phyloP scores from a whole-genome alignment of 1,140 invertebrate genomes.

The Lasaia peninsularis region DNA sequence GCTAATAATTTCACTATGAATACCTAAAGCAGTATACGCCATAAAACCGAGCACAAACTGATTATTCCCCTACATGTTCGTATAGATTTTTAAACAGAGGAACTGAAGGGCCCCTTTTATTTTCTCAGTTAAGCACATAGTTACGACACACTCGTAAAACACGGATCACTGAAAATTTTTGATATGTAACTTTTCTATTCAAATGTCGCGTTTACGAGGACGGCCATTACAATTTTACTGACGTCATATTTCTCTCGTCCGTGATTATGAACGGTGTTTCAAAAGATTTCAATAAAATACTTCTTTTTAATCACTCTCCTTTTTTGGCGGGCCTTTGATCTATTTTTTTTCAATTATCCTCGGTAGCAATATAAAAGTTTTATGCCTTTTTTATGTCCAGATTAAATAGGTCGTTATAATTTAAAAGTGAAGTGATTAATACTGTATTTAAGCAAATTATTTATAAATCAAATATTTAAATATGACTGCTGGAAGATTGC shows the following conservation, averaged over 20 bases:
- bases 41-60: slow-evolving; percentile 42
- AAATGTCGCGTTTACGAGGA: slow-evolving; percentile 70
- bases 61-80: slow-evolving; percentile 59
- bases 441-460: too few relatives aligned
- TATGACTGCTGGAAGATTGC: too few relatives aligned
- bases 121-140: slow-evolving; percentile 70
- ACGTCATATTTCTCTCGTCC: slow-evolving; percentile 63
- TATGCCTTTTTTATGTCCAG: slow-evolving; percentile 6
- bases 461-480: too few relatives aligned
- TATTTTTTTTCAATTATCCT: slow-evolving; percentile 5
- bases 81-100: slow-evolving; percentile 68
- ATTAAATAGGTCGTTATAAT: slow-evolving; percentile 7
- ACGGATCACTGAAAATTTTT: slow-evolving; percentile 77
- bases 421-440: background rate
- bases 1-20: slow-evolving; percentile 32
- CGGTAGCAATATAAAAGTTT: background rate
- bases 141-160: slow-evolving; percentile 75
- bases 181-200: slow-evolving; percentile 77
- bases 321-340: slow-evolving; percentile 43
- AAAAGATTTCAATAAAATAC: slow-evolving; percentile 70
- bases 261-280: slow-evolving; percentile 63
- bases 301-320: slow-evolving; percentile 71
- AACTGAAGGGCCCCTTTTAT: slow-evolving; percentile 60
- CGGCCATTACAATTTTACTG: slow-evolving; percentile 72
- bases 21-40: slow-evolving; percentile 22